These are phyloP conservation scores for Pelobates cultripes DNA, from an alignment of 2,797 vertebrate species.

Conservation along the genomic window DNA sequence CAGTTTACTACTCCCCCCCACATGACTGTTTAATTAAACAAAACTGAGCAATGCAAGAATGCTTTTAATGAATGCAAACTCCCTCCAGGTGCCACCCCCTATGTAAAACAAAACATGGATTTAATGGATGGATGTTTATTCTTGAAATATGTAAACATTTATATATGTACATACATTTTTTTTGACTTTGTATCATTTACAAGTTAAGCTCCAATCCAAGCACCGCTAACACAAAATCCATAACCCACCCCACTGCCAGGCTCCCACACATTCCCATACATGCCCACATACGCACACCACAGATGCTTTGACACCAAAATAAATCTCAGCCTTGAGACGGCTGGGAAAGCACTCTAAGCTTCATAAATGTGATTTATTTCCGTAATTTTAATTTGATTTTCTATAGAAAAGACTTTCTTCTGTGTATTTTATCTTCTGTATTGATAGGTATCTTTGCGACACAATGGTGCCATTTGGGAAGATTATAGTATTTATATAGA, in stretches of 20 bases:
- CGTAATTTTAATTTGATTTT: constrained; percentile 76
- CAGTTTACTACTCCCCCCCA: no score
- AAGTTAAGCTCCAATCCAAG: constrained; percentile 50
- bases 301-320: constrained; percentile 68
- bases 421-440: constrained; percentile 38
- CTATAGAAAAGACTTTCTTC: constrained; percentile 73
- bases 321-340: constrained; percentile 82
- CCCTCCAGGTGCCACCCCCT: not conserved
- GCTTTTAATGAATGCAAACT: not conserved
- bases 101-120: constrained; percentile 45
- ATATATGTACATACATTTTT: constrained; percentile 55
- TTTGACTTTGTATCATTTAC: constrained; percentile 55
- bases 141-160: constrained; percentile 57
- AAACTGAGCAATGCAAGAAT: no score
- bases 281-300: constrained; percentile 50
- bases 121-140: constrained; percentile 57
- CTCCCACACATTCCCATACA: constrained; percentile 45
- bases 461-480: constrained; percentile 72
- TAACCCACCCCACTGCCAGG: constrained; percentile 48
- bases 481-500: constrained; percentile 80
- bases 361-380: constrained; percentile 75
- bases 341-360: constrained; percentile 80
- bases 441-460: constrained; percentile 64
- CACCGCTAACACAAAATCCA: constrained; percentile 46
- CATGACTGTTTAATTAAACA: no score